phyloP scores from a whole-genome alignment of 1,140 invertebrate genomes.

The Ips nitidus region DNA sequence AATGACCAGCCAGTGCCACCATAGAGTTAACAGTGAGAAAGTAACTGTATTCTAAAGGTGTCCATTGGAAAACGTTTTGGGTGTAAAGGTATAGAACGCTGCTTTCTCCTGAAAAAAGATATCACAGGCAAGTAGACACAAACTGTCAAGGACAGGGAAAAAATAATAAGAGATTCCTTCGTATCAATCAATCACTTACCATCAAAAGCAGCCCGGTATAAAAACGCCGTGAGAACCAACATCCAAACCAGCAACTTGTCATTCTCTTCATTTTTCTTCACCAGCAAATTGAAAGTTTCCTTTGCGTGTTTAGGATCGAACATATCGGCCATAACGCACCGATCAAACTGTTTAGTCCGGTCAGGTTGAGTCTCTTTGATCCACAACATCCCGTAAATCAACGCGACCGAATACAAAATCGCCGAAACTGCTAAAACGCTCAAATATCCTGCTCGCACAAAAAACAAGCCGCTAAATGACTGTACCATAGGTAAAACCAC shows the following conservation, averaged over 20 bases:
- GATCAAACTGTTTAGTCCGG: constrained; percentile 13
- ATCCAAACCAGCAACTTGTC: constrained; percentile 41
- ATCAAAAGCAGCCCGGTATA: constrained; percentile 39
- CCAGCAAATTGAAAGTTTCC: constrained; percentile 45
- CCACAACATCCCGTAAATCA: constrained; percentile 46
- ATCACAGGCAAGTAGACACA: not conserved
- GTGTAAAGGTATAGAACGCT: constrained; percentile 44
- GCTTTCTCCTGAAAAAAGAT: constrained; percentile 35
- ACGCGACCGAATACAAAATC: constrained; percentile 37
- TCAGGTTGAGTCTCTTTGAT: constrained; percentile 45
- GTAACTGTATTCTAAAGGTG: constrained; percentile 44
- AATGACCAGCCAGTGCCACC: constrained; percentile 42
- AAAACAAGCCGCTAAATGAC: constrained; percentile 47
- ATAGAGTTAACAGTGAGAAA: constrained; percentile 42
- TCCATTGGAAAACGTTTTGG: constrained; percentile 45
- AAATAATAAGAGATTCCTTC: constrained; percentile 1
- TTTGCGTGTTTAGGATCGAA: constrained; percentile 47
- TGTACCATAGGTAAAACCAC: constrained; percentile 40
- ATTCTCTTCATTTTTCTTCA: constrained; percentile 40
- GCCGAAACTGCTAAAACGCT: constrained; percentile 41
- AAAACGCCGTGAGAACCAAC: constrained; percentile 40
- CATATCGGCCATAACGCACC: constrained; percentile 42
- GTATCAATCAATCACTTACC: constrained; percentile 32
- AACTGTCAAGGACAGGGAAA: not conserved
- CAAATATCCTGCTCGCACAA: constrained; percentile 43